Evolutionary conservation across 2,888 invertebrate genomes (phyloP), one percentile per base, ranked within the genome.

Genomic region (Drosophila eohydei): DNA sequence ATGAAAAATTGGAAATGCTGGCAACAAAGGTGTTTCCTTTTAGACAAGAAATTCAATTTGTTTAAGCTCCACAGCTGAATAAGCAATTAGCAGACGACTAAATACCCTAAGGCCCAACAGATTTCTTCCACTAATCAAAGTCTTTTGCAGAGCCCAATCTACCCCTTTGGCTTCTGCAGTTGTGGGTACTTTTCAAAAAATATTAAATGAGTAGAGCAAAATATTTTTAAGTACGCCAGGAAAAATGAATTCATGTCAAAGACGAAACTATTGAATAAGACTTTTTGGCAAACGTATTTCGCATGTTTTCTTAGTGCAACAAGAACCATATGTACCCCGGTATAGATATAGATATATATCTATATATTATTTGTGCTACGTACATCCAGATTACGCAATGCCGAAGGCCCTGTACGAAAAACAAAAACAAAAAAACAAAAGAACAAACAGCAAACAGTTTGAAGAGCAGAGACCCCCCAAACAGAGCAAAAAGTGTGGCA

Each of bases 181-280:
- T 51, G 50, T 28, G 5, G 51, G 64, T 69, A 75, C 50, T 2
- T 32, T 30, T 32, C 2, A 21, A 44, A 43, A 83, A 77, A 76
- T 87, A 81, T 82, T 61, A 83, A 80, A 80, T 76, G 57, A 62
- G 67, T 50, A 50, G 50, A 50, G 52, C 38, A 75, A 85, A 71
- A 83, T 71, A 55, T 86, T 88, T 83, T 83, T 81, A 83, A 88
- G 89, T 88, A 83, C 81, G 81, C 81, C 78, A 77, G 71, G 86
- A 85, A 85, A 86, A 86, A 89, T 86, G 85, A 86, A 86, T 88
- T 89, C 83, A 88, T 89, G 90, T 86, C 85, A 89, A 88, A 86
- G 88, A 86, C 76, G 21, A 88, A 72, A 83, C 85, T 83, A 88
- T 88, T 86, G 87, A 88, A 86, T 82, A 86, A 78, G 78, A 86